phyloP scores from a whole-genome alignment of 2,888 invertebrate species.

The Chorisops tibialis region DNA sequence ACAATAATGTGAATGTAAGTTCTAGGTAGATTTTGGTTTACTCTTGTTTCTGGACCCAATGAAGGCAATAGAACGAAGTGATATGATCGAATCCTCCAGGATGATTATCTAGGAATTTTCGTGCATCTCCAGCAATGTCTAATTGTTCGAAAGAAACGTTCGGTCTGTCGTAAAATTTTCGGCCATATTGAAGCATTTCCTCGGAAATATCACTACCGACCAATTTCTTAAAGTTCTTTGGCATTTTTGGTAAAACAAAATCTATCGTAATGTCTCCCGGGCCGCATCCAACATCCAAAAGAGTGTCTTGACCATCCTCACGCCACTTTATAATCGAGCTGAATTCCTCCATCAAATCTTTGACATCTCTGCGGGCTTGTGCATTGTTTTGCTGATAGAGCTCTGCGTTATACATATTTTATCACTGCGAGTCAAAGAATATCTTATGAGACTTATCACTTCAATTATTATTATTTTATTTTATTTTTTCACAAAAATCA shows the following conservation, averaged over 20 bases:
- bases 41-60: slow-evolving; percentile 66
- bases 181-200: slow-evolving; percentile 64
- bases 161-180: slow-evolving; percentile 50
- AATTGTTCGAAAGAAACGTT: slow-evolving; percentile 50
- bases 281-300: slow-evolving; percentile 67
- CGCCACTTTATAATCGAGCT: slow-evolving; percentile 55
- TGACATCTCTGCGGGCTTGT: slow-evolving; percentile 61
- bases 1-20: too few species aligned
- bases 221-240: slow-evolving; percentile 52
- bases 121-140: slow-evolving; percentile 55
- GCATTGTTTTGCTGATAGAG: slow-evolving; percentile 62
- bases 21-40: neutral
- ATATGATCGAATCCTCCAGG: slow-evolving; percentile 52
- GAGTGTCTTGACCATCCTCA: slow-evolving; percentile 47
- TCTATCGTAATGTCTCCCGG: slow-evolving; percentile 62
- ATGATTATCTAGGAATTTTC: neutral
- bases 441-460: too few species aligned
- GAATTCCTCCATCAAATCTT: slow-evolving; percentile 61
- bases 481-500: too few species aligned
- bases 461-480: too few species aligned
- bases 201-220: slow-evolving; percentile 64
- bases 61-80: slow-evolving; percentile 74
- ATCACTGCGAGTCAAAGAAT: too few species aligned
- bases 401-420: slow-evolving; percentile 61
- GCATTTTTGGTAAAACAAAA: slow-evolving; percentile 58